phyloP scores from a whole-genome alignment of 2,888 invertebrate species.

The Galeopsomyia nigrocyanea region DNA sequence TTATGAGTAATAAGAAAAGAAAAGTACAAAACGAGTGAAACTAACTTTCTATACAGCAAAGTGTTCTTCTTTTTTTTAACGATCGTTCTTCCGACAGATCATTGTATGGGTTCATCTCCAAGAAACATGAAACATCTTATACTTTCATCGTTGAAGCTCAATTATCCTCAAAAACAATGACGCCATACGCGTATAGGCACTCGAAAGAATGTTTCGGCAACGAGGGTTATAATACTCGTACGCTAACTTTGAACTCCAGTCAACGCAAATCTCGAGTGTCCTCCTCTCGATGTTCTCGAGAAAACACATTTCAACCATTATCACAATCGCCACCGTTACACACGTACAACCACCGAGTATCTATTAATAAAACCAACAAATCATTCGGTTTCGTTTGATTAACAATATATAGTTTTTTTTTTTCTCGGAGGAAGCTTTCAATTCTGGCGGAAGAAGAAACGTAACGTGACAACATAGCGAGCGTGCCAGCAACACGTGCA shows the following conservation, averaged over 20 bases:
- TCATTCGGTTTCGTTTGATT: not conserved
- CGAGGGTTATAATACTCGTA: too few relatives aligned
- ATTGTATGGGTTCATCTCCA: too few relatives aligned
- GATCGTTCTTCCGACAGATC: too few relatives aligned
- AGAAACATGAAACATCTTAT: not conserved
- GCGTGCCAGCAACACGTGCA: not conserved
- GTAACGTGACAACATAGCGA: conserved; percentile 6
- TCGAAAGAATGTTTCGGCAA: too few relatives aligned
- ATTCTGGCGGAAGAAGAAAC: not conserved
- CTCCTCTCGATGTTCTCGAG: conserved; percentile 1
- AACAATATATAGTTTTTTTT: too few relatives aligned
- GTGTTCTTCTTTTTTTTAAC: too few relatives aligned
- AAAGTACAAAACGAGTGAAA: too few relatives aligned
- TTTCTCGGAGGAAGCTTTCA: not conserved
- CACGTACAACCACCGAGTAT: not conserved
- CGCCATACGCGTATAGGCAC: too few relatives aligned
- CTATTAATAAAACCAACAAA: conserved; percentile 21
- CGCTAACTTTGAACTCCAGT: too few relatives aligned
- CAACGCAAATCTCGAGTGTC: too few relatives aligned
- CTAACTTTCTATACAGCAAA: too few relatives aligned
- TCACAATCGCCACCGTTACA: conserved; percentile 11
- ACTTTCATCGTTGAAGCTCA: conserved; percentile 4
- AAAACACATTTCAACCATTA: conserved; percentile 27
- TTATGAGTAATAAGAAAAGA: too few relatives aligned
- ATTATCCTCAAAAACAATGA: conserved; percentile 8